Percentiles rank a stretch among this genome's conserved stretches.
These are phyloP conservation scores for Listronotus bonariensis DNA, from an alignment of 1,140 invertebrate species.

Conservation along the genomic window DNA sequence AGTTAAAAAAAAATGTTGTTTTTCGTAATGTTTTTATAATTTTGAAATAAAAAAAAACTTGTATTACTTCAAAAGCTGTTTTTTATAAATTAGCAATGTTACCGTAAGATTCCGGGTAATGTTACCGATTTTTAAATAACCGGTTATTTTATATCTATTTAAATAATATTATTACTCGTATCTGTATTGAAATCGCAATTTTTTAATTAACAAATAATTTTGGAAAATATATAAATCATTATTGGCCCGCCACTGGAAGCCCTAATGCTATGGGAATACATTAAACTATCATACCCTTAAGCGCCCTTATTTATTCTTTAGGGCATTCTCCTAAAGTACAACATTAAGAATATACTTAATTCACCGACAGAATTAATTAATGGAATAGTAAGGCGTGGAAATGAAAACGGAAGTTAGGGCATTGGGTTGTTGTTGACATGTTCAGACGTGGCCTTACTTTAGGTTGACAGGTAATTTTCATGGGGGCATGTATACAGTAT, in stretches of 20 bases:
- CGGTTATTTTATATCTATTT: no score
- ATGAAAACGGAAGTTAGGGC: conserved; percentile 25
- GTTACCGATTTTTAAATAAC: no score
- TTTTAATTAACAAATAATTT: no score
- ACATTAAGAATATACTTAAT: conserved; percentile 36
- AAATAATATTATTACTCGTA: no score
- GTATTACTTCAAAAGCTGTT: no score
- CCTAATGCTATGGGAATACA: conserved; percentile 16
- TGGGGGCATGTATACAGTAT: no score
- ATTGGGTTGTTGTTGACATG: neutral
- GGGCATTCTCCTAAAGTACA: conserved; percentile 30
- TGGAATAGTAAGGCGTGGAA: conserved; percentile 30
- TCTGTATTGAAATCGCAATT: no score
- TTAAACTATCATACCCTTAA: conserved; percentile 27
- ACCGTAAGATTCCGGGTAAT: no score
- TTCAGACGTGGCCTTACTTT: conserved; percentile 15
- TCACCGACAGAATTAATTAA: conserved; percentile 36
- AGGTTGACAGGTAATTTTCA: neutral
- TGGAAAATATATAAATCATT: neutral
- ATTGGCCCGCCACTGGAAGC: neutral
- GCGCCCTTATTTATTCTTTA: conserved; percentile 34
- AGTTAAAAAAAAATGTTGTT: no score
- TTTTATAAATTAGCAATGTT: no score
- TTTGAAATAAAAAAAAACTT: no score
- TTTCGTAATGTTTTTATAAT: no score